Percentiles rank a stretch among this genome's conserved stretches.
These are phyloP conservation scores for Conomelus anceps DNA, from an alignment of 2,888 invertebrate species.

Conservation along the genomic window DNA sequence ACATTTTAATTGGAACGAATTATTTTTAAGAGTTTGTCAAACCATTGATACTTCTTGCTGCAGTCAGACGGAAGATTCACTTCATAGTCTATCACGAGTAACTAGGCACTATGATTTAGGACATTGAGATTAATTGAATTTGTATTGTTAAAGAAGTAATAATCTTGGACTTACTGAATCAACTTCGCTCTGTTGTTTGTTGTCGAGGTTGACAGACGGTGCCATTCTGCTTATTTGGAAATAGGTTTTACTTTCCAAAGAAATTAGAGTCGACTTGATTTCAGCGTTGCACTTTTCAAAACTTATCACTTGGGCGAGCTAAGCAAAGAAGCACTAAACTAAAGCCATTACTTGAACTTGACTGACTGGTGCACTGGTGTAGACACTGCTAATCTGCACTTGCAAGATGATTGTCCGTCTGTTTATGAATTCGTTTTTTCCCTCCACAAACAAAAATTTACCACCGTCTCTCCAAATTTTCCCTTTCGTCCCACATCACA, in stretches of 20 bases:
- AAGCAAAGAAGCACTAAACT: background rate
- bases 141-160: background rate
- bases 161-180: background rate
- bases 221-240: background rate
- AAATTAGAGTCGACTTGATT: background rate
- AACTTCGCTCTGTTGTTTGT: background rate
- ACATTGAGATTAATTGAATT: too few relatives aligned
- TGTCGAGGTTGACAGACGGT: background rate
- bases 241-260: background rate
- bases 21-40: too few relatives aligned
- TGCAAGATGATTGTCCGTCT: background rate
- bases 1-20: too few relatives aligned
- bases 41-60: too few relatives aligned
- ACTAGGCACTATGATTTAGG: too few relatives aligned
- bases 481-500: background rate
- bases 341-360: background rate
- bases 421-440: background rate
- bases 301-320: background rate
- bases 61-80: too few relatives aligned
- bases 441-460: background rate
- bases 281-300: background rate
- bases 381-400: background rate
- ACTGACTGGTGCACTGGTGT: background rate
- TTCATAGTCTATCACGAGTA: too few relatives aligned
- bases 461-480: background rate